Conservation (phyloP, 37 sponge, comb jelly and placozoan genomes). For the Bolinopsis microptera region DNA sequence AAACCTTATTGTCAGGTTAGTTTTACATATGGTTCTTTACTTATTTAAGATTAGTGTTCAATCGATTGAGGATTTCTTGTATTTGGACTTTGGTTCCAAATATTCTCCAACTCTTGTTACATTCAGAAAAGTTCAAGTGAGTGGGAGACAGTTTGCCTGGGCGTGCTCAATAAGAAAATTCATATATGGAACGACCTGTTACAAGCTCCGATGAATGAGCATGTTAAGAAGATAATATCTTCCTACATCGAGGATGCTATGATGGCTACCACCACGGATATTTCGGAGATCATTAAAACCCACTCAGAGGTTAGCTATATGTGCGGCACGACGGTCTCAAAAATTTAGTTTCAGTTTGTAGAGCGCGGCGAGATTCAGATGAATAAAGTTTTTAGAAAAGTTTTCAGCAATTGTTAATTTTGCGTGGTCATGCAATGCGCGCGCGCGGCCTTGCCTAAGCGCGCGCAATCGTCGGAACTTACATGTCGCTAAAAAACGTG, state of each 20-base stretch:
- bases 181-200: slow-evolving; percentile 30
- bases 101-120: too few relatives aligned
- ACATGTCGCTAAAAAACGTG: too few relatives aligned
- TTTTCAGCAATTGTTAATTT: too few relatives aligned
- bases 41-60: too few relatives aligned
- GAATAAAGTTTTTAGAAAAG: too few relatives aligned
- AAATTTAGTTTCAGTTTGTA: too few relatives aligned
- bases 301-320: slow-evolving; percentile 3
- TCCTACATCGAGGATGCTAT: slow-evolving; percentile 49
- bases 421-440: too few relatives aligned
- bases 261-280: background rate
- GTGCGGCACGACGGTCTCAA: too few relatives aligned
- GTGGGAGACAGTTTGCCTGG: slow-evolving; percentile 21
- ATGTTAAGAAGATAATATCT: slow-evolving; percentile 41
- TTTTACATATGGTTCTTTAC: too few relatives aligned
- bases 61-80: too few relatives aligned
- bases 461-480: background rate
- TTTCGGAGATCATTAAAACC: background rate
- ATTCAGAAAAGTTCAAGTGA: slow-evolving; percentile 54
- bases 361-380: too few relatives aligned
- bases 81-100: too few relatives aligned
- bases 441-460: background rate
- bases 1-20: slow-evolving; percentile 50
- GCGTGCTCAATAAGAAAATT: background rate
- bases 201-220: background rate